Conservation (phyloP, 2,797 vertebrate species). For the Nannoperca australis region DNA sequence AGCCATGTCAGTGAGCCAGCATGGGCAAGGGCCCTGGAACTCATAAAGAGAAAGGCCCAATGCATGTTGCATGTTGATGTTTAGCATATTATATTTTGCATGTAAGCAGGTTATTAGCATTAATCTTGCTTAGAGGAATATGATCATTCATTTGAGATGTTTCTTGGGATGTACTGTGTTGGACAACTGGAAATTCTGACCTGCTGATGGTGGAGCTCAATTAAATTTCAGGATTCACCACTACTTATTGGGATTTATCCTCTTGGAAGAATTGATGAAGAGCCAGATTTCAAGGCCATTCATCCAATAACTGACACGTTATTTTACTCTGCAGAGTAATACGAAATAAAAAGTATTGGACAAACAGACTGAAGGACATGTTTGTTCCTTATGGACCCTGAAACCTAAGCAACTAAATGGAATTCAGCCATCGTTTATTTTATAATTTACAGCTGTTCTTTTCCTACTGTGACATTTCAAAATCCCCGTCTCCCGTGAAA, state of each 20-base stretch:
- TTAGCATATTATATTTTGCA: background rate
- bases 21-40: background rate
- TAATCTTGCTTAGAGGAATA: background rate
- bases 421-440: background rate
- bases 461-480: background rate
- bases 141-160: background rate
- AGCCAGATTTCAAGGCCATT: conserved; percentile 5
- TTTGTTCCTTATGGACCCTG: background rate
- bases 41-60: background rate
- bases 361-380: conserved; percentile 19
- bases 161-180: background rate
- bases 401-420: background rate
- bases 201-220: background rate
- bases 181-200: background rate
- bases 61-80: background rate
- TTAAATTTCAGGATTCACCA: background rate
- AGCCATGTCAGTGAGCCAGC: background rate
- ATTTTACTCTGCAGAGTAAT: background rate
- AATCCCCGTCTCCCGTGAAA: background rate
- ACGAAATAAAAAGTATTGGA: background rate
- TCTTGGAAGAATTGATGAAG: background rate
- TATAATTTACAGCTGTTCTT: background rate
- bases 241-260: background rate
- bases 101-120: background rate
- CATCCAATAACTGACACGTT: background rate